Evolutionary conservation across 2,113 vertebrate genomes (phyloP), one percentile per base, ranked within the genome.

Genomic region (Bettongia penicillata): DNA sequence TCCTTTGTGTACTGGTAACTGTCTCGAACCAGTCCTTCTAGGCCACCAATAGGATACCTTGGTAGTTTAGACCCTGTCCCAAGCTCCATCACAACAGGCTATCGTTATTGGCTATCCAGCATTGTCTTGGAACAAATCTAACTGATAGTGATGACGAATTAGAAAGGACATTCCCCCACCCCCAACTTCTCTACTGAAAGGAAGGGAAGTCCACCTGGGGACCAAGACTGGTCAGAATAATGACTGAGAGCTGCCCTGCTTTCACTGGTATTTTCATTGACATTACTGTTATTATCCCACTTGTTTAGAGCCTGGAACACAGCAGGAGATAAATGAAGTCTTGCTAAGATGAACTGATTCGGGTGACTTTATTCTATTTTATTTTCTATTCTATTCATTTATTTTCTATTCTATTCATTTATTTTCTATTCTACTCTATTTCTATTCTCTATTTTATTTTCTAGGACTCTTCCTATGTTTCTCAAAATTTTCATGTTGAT

Each of bases 71-170:
- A 77, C 48, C 77, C 94, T 95, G 97, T 98, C 98, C 99, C 98
- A 98, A 98, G 98, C 98, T 98, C 99, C 99, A 99, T 95, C 98
- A 96, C 98, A 98, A 97, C 98, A 99, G 98, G 98, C 93, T 92
- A 92, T 98, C 98, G 98, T 99, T 99, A 98, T 37, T 31, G 8
- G 25, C 9, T 31, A 77, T 16, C 31, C 61, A 0, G 3, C 37
- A 77, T 37, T 16, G 3, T 77, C 37, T 77, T n/a, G 5, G 1
- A 77, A 77, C 31, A 77, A n/a, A 77, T n/a, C 37, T 37, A 77
- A 77, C 31, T n/a, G 31, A n/a, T 22, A 19, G 68, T n/a, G 37
- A n/a, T n/a, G 68, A n/a, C 22, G 22, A n/a, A 37, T 22, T n/a
- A n/a, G 16, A 77, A n/a, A 77, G 68, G 4, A 0, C 37, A 12